These are phyloP conservation scores for Strigamia crassipes DNA, from an alignment of 2,888 invertebrate genomes.

Conservation along the genomic window DNA sequence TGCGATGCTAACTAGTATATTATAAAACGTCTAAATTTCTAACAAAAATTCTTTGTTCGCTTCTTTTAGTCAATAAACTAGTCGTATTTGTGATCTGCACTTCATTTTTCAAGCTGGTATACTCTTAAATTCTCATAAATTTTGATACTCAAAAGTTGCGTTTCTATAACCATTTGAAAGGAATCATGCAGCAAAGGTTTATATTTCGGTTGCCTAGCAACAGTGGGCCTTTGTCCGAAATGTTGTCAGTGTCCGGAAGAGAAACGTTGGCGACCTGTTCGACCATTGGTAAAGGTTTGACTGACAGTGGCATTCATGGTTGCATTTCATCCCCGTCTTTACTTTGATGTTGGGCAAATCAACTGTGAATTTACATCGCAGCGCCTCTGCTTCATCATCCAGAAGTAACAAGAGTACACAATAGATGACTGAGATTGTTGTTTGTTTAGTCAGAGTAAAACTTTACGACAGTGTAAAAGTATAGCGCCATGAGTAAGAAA, in stretches of 20 bases:
- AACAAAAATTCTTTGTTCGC: too few species aligned
- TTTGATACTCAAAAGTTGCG: neutral
- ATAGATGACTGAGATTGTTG: conserved; percentile 9
- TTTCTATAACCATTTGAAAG: neutral
- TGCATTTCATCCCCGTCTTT: conserved; percentile 34
- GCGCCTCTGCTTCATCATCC: conserved; percentile 12
- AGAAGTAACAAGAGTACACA: conserved; percentile 5
- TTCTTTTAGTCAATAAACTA: neutral
- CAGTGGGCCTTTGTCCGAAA: neutral
- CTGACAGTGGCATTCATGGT: conserved; percentile 34
- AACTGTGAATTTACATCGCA: conserved; percentile 23
- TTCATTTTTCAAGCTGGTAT: neutral
- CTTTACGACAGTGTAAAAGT: conserved; percentile 7
- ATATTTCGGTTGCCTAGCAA: conserved; percentile 18
- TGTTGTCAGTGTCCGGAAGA: conserved; percentile 20
- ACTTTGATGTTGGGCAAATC: conserved; percentile 38
- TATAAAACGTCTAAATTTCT: too few species aligned
- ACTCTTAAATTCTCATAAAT: neutral
- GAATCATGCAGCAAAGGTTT: neutral
- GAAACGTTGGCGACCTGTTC: conserved; percentile 18
- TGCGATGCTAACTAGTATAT: too few species aligned
- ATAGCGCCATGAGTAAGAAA: neutral
- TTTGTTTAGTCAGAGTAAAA: conserved; percentile 19
- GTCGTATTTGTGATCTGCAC: too few species aligned
- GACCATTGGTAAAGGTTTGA: neutral